These are phyloP conservation scores for Chanos chanos DNA, from an alignment of 2,797 vertebrate species.

Conservation along the genomic window DNA sequence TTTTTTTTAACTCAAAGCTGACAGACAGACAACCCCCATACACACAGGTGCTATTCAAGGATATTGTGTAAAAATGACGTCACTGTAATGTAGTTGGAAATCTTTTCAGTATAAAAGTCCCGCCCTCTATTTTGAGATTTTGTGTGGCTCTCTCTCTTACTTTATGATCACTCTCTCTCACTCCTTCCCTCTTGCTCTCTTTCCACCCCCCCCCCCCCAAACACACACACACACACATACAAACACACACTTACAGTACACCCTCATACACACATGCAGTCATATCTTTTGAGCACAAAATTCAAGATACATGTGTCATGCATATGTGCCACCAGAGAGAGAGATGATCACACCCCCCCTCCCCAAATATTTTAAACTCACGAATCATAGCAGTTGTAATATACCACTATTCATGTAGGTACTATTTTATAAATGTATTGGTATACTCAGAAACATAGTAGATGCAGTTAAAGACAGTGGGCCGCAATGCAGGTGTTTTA, in stretches of 20 bases:
- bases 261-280: neutral
- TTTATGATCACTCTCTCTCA: slow-evolving; percentile 16
- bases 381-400: no score
- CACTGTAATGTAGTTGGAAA: slow-evolving; percentile 63
- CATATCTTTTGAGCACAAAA: neutral
- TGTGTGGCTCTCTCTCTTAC: slow-evolving; percentile 4
- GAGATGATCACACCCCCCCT: no score
- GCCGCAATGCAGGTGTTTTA: slow-evolving; percentile 71
- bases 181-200: neutral
- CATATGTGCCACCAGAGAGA: no score
- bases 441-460: slow-evolving; percentile 10
- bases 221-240: no score
- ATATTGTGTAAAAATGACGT: slow-evolving; percentile 79
- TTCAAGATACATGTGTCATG: no score
- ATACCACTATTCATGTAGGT: neutral
- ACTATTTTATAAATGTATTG: neutral
- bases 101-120: slow-evolving; percentile 65
- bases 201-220: no score
- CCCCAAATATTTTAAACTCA: no score
- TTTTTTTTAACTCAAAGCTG: slow-evolving; percentile 73
- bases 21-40: slow-evolving; percentile 68
- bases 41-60: slow-evolving; percentile 81
- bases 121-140: slow-evolving; percentile 56
- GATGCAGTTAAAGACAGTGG: slow-evolving; percentile 58
- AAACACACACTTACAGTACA: no score